Evolutionary conservation across 2,888 invertebrate species (phyloP), one percentile per base, ranked within the genome.

Genomic region (Heliconius erato): DNA sequence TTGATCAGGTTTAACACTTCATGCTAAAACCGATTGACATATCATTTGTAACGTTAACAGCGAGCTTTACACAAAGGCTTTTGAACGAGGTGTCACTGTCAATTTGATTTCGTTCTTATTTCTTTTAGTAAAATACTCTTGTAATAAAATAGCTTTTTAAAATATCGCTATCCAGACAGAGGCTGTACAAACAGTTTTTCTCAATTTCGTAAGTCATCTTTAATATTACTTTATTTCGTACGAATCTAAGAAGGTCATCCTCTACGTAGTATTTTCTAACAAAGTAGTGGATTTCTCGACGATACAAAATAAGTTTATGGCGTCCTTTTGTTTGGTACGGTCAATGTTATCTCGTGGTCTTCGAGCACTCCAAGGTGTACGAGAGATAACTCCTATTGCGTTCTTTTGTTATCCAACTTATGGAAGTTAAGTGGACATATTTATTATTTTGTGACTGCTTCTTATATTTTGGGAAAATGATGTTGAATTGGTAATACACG

Each of bases 301-400:
- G 91, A 93, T 93, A 94, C 94, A 93, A 94, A 94, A 94, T 93
- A 94, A 94, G 93, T 94, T 94, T 94, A 94, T 93, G 90, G 87
- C 88, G 82, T 86, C 88, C 91, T 91, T 92, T 94, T 94, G 94
- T 94, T 91, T 92, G 92, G 89, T 89, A 91, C 91, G 91, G 92
- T 91, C 94, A 92, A 91, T 92, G 91, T 92, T 94, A 94, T 93
- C 93, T 91, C 87, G 87, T 87, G 87, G 89, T 90, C 90, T 90
- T 90, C 90, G 88, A 86, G 89, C 92, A 91, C 91, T 86, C 86
- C 84, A 89, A 91, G 92, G 91, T 92, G 91, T 91, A 90, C 87
- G 89, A 84, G 86, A 91, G 94, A 94, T 94, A 93, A 91, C 91
- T 91, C 86, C 90, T 91, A 93, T 92, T 91, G 91, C 91, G 90